Evolutionary conservation across 2,888 invertebrate species (phyloP).

Genomic region (Dione vanillae): DNA sequence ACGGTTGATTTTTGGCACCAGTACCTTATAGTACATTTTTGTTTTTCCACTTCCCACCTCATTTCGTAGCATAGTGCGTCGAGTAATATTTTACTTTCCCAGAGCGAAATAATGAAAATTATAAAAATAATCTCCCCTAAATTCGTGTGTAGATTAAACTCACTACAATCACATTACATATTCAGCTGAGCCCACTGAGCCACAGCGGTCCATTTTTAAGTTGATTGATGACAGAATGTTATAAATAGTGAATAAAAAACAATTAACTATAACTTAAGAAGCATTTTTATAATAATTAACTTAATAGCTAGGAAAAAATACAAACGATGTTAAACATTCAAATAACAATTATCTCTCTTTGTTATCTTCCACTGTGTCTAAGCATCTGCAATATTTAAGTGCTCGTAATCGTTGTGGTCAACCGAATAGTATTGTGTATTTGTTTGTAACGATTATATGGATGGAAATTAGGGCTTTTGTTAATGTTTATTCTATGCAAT

Average conservation of each 20-base stretch:
- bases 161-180: no score
- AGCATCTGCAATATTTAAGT: conserved; percentile 24
- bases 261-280: background rate
- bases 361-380: background rate
- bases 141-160: background rate
- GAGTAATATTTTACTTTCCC: no score
- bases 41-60: no score
- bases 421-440: conserved; percentile 5
- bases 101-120: no score
- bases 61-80: no score
- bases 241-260: background rate
- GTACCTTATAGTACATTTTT: no score
- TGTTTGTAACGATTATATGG: conserved; percentile 25
- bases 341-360: background rate
- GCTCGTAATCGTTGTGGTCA: conserved; percentile 15
- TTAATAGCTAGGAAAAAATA: background rate
- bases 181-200: no score
- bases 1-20: no score
- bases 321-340: conserved; percentile 1
- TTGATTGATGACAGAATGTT: background rate
- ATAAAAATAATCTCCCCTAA: background rate
- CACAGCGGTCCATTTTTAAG: background rate
- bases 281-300: background rate
- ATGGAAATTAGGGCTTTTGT: conserved; percentile 22
- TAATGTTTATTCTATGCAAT: conserved; percentile 2